phyloP scores from a whole-genome alignment of 2,888 invertebrate species.

The Pilophorus perplexus region DNA sequence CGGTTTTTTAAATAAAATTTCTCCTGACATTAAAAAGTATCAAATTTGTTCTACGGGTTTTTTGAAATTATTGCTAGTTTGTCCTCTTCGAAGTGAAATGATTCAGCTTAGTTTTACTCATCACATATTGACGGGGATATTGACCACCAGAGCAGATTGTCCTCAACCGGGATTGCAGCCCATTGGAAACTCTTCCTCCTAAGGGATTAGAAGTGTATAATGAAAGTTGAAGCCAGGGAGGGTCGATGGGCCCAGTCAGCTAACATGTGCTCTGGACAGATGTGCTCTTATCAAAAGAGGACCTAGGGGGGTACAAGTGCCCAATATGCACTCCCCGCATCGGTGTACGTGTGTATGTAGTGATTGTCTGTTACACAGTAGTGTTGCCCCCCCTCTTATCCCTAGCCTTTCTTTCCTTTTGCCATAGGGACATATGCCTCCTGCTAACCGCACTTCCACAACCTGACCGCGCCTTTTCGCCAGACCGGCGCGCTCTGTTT shows the following conservation, averaged over 20 bases:
- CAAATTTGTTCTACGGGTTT: too few species aligned
- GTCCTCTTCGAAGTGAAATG: too few species aligned
- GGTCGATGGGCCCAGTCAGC: constrained; percentile 39
- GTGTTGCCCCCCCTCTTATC: background rate
- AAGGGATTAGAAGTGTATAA: constrained; percentile 36
- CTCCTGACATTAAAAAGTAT: too few species aligned
- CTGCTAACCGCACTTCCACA: constrained; percentile 34
- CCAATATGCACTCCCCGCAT: constrained; percentile 29
- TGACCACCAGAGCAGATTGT: constrained; percentile 23
- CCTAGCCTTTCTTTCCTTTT: background rate
- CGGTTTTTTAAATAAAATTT: too few species aligned
- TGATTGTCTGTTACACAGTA: background rate
- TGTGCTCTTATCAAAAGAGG: constrained; percentile 38
- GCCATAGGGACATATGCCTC: constrained; percentile 22
- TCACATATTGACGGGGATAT: too few species aligned
- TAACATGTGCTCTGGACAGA: constrained; percentile 40
- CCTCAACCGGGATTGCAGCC: constrained; percentile 15
- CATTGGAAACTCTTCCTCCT: constrained; percentile 17
- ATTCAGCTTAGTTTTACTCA: too few species aligned
- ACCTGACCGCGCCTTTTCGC: constrained; percentile 19
- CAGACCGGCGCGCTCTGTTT: background rate
- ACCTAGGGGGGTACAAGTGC: constrained; percentile 19
- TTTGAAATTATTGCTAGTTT: too few species aligned
- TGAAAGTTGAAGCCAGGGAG: constrained; percentile 40
- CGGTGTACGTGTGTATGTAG: too few species aligned